A percentile compares a stretch with the other conserved stretches of the same genome.
Evolutionary conservation across 2,113 vertebrate genomes (phyloP).

Genomic region (Rattus norvegicus): GRCr8 NC_086033.1:78219501-78220000

Average conservation of each 20-base stretch:
- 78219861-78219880: not conserved
- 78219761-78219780: not conserved
- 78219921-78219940: not conserved
- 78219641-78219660: not conserved
- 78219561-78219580: fast-evolving
- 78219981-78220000: not conserved
- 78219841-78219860: conserved; percentile 4
- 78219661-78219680: not conserved
- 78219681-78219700: not conserved
- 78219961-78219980: not conserved
- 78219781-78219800: not conserved
- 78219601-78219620: not conserved
- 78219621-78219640: not conserved
- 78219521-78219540: not conserved
- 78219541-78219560: not conserved
- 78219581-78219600: not conserved
- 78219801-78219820: not conserved
- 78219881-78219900: not conserved
- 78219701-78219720: not conserved
- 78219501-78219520: not conserved
- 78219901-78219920: not conserved
- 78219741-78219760: not conserved
- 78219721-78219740: not conserved
- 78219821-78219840: not conserved
- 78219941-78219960: not conserved